Percentiles rank a stretch among this genome's conserved stretches.
These are phyloP conservation scores for zebrafish (Danio rerio) DNA, from an alignment of 2,113 vertebrate genomes.

Conservation along the genomic window DNA sequence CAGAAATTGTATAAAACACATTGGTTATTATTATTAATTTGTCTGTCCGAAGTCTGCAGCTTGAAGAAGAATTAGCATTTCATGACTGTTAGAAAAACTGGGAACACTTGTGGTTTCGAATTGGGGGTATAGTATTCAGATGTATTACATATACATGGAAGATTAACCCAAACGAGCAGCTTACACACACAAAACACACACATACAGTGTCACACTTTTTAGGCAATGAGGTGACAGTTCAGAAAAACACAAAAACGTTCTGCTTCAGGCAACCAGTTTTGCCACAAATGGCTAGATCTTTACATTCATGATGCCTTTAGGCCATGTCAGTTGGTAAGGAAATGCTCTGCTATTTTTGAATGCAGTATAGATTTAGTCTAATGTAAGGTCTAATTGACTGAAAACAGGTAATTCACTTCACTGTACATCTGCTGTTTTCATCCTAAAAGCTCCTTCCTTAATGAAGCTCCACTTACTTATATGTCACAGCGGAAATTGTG, in stretches of 20 bases:
- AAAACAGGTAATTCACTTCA: neutral
- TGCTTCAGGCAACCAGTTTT: too few relatives aligned
- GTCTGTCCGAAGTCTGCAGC: slow-evolving; percentile 37
- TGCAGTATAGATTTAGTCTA: neutral
- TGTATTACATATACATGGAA: slow-evolving; percentile 20
- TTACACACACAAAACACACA: slow-evolving; percentile 1
- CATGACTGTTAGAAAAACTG: slow-evolving; percentile 19
- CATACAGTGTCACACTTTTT: too few relatives aligned
- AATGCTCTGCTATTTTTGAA: neutral
- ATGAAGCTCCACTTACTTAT: neutral
- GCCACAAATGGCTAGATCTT: neutral
- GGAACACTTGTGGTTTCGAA: slow-evolving; percentile 36
- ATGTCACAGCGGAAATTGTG: neutral
- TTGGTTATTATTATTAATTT: slow-evolving; percentile 53
- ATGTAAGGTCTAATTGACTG: neutral
- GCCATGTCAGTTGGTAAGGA: neutral
- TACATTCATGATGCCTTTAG: slow-evolving; percentile 5
- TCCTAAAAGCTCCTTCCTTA: neutral
- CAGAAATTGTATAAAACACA: slow-evolving; percentile 47
- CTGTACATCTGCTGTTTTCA: neutral
- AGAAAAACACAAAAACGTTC: too few relatives aligned
- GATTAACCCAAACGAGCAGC: slow-evolving; percentile 7
- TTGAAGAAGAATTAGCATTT: slow-evolving; percentile 50
- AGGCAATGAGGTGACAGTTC: too few relatives aligned
- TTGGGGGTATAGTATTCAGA: slow-evolving; percentile 24